phyloP scores from a whole-genome alignment of 2,797 vertebrate genomes.

The Xiphophorus birchmanni region DNA sequence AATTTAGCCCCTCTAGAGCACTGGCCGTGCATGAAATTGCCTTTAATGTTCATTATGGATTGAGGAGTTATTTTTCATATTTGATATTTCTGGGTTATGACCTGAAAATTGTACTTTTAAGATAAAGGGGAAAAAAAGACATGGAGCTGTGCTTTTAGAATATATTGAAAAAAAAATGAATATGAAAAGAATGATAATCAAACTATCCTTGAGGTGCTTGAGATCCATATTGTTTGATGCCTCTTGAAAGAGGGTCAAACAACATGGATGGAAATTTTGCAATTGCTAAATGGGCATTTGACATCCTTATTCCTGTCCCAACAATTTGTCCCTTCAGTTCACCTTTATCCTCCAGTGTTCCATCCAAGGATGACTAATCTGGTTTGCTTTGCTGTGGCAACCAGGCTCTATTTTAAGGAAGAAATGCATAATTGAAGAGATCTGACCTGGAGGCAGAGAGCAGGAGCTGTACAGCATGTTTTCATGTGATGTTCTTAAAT shows the following conservation, averaged over 20 bases:
- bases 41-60: no score
- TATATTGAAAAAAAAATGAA: no score
- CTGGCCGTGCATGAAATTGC: no score
- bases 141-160: no score
- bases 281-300: slow-evolving; percentile 19
- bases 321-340: slow-evolving; percentile 24
- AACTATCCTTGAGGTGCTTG: not conserved
- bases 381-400: slow-evolving; percentile 66
- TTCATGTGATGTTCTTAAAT: slow-evolving; percentile 5
- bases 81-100: not conserved
- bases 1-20: no score
- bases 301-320: slow-evolving; percentile 28
- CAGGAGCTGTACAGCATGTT: slow-evolving; percentile 21
- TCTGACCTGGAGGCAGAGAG: slow-evolving; percentile 60
- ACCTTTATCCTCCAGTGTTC: slow-evolving; percentile 29
- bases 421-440: slow-evolving; percentile 79
- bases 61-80: no score
- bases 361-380: slow-evolving; percentile 71
- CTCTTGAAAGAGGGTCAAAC: slow-evolving; percentile 11
- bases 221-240: not conserved
- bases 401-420: slow-evolving; percentile 74
- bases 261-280: slow-evolving; percentile 12
- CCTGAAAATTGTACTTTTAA: no score
- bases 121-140: no score
- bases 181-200: slow-evolving; percentile 9